These are phyloP conservation scores for Nycticebus coucang DNA, from an alignment of 2,113 vertebrate species.

Conservation along the genomic window DNA sequence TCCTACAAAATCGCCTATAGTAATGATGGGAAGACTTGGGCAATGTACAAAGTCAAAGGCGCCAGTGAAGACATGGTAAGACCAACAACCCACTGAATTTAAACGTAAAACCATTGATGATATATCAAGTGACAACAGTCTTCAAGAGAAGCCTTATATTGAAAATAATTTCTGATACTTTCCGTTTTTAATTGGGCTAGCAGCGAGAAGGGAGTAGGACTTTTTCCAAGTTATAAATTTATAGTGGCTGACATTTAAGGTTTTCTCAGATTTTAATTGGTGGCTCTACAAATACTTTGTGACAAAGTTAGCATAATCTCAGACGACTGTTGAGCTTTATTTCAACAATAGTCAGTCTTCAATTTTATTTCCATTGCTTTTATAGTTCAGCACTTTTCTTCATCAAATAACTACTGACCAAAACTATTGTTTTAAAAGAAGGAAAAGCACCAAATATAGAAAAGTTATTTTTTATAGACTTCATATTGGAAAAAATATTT, in stretches of 20 bases:
- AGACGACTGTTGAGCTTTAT: not conserved
- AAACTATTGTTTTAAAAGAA: not conserved
- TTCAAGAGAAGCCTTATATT: constrained; percentile 34
- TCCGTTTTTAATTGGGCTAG: not conserved
- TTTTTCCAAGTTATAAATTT: constrained; percentile 20
- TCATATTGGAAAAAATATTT: constrained; percentile 1
- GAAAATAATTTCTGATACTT: not conserved
- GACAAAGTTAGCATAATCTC: constrained; percentile 47
- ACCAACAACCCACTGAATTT: not conserved
- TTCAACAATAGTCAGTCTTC: not conserved
- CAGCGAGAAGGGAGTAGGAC: not conserved
- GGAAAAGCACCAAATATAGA: not conserved
- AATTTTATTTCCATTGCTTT: not conserved
- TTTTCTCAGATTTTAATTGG: constrained; percentile 70
- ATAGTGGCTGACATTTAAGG: not conserved
- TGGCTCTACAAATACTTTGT: constrained; percentile 61
- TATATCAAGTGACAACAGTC: not conserved
- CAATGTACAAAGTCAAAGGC: constrained; percentile 96
- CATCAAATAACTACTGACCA: not conserved
- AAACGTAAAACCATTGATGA: not conserved
- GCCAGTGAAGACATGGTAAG: constrained; percentile 96
- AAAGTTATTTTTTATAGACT: not conserved
- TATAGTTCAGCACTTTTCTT: not conserved
- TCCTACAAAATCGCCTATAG: constrained; percentile 99
- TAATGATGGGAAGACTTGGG: constrained; percentile 96